Evolutionary conservation across 2,113 vertebrate species (phyloP).

Genomic region (Lates calcarifer): DNA sequence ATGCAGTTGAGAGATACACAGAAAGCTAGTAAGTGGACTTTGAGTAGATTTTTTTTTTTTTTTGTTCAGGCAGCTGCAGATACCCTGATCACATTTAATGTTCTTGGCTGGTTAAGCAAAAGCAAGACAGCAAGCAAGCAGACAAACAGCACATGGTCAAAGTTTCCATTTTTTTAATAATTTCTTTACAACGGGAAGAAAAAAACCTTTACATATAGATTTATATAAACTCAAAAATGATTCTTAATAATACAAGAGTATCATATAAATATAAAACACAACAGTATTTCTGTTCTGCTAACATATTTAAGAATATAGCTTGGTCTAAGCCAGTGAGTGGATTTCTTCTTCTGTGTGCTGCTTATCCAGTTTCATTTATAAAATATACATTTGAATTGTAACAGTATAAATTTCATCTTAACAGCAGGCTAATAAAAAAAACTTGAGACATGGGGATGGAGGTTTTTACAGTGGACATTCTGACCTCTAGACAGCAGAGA

Average conservation of each 20-base stretch:
- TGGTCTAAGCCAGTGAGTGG: conserved; percentile 65
- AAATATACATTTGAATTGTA: conserved; percentile 75
- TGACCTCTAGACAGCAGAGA: conserved; percentile 10
- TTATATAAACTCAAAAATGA: conserved; percentile 79
- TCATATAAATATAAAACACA: conserved; percentile 86
- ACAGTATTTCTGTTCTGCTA: conserved; percentile 63
- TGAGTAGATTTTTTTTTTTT: not conserved
- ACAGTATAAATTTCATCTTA: conserved; percentile 57
- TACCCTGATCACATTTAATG: not conserved
- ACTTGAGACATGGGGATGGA: conserved; percentile 8
- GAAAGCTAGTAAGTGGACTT: not conserved
- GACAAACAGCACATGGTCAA: conserved; percentile 39
- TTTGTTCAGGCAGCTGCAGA: conserved; percentile 11
- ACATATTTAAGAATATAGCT: conserved; percentile 68
- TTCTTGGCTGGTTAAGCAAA: conserved; percentile 28
- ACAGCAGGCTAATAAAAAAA: conserved; percentile 59
- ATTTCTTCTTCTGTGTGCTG: conserved; percentile 17
- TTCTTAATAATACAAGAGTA: conserved; percentile 78
- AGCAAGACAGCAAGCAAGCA: conserved; percentile 49
- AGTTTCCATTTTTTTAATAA: conserved; percentile 81
- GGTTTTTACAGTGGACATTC: conserved; percentile 32
- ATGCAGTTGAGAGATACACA: not conserved
- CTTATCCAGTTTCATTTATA: conserved; percentile 66
- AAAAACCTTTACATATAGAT: conserved; percentile 77
- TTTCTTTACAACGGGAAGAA: conserved; percentile 77